phyloP scores from a whole-genome alignment of 2,797 vertebrate species.

The Anguilla obscura region DNA sequence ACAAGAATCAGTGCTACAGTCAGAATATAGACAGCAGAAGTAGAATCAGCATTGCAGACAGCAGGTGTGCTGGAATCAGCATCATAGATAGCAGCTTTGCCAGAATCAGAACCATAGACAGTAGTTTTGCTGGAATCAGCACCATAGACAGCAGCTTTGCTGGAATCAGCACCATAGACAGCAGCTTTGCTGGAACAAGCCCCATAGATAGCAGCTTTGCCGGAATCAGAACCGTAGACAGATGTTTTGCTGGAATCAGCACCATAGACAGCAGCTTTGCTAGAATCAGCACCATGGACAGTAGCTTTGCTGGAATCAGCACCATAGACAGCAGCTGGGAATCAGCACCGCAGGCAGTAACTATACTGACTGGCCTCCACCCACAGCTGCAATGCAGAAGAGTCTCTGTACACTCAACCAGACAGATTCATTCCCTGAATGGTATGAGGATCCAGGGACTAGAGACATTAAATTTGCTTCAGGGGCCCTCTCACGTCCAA shows the following conservation, averaged over 20 bases:
- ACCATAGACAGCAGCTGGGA: not conserved
- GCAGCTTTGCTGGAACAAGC: too few relatives aligned
- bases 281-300: too few relatives aligned
- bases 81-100: not conserved
- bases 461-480: not conserved
- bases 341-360: not conserved
- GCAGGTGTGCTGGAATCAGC: too few relatives aligned
- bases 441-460: not conserved
- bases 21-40: too few relatives aligned
- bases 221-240: too few relatives aligned
- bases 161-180: not conserved
- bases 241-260: not conserved
- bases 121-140: not conserved
- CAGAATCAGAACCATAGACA: not conserved
- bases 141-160: too few relatives aligned
- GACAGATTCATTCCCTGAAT: not conserved
- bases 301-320: too few relatives aligned
- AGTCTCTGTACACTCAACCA: not conserved
- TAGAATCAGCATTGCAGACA: too few relatives aligned
- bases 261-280: too few relatives aligned
- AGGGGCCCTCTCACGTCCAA: not conserved
- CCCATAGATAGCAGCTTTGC: not conserved
- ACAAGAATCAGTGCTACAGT: too few relatives aligned
- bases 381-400: slow-evolving; percentile 10
- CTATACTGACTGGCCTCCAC: not conserved